Evolutionary conservation across 2,113 vertebrate species (phyloP).

Genomic region (Pseudopipra pipra): DNA sequence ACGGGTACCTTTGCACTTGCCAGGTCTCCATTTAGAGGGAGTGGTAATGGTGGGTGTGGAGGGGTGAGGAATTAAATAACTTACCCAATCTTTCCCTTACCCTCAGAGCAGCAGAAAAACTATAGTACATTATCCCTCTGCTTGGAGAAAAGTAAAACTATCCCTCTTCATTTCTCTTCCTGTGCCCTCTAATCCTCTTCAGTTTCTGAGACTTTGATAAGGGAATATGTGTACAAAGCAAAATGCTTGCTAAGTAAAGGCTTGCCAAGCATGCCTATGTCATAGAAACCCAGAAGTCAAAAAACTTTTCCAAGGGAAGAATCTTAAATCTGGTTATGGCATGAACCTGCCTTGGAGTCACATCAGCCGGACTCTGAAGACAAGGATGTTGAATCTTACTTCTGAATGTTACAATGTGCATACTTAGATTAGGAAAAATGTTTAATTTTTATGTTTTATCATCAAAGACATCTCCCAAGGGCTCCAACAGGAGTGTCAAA

Average conservation of each 20-base stretch:
- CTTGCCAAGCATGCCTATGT: not conserved
- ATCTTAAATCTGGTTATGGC: not conserved
- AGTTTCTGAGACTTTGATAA: not conserved
- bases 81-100: not conserved
- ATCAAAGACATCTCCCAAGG: not conserved
- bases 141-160: not conserved
- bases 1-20: not conserved
- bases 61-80: not conserved
- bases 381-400: not conserved
- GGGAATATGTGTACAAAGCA: not conserved
- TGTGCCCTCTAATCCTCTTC: not conserved
- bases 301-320: not conserved
- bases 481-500: not conserved
- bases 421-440: not conserved
- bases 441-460: not conserved
- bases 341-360: not conserved
- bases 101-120: not conserved
- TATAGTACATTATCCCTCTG: not conserved
- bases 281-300: not conserved
- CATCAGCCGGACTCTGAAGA: not conserved
- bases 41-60: not conserved
- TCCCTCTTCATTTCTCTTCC: not conserved
- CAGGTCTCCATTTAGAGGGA: not conserved
- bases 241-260: not conserved
- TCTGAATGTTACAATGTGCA: not conserved